These are phyloP conservation scores for Trematocara nigrifrons DNA, from an alignment of 2,113 vertebrate genomes.

Conservation along the genomic window DNA sequence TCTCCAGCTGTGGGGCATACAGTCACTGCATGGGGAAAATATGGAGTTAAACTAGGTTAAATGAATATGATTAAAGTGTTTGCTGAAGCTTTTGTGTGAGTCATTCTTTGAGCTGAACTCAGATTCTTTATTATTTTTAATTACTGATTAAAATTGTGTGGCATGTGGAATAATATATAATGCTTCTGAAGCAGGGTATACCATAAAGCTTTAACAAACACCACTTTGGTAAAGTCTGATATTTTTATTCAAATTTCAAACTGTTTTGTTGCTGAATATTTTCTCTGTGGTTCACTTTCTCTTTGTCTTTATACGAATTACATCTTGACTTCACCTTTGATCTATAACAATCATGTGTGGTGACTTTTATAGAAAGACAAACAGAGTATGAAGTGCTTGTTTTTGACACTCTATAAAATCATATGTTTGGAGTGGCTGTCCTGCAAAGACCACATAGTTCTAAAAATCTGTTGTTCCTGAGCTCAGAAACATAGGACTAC, in stretches of 20 bases:
- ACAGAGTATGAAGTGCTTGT: not conserved
- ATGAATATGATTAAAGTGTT: not conserved
- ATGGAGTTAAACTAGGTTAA: not conserved
- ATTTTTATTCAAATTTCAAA: not conserved
- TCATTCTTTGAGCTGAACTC: rapidly evolving
- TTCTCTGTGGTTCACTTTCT: not conserved
- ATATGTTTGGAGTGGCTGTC: not conserved
- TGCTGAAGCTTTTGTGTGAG: not conserved
- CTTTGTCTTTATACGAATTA: rapidly evolving
- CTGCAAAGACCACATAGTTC: not conserved
- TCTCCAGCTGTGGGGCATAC: not conserved
- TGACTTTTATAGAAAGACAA: not conserved
- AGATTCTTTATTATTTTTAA: not conserved
- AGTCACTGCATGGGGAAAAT: not conserved
- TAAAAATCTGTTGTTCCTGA: not conserved
- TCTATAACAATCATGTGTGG: not conserved
- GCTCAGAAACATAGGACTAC: not conserved
- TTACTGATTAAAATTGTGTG: not conserved
- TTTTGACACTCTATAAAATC: not conserved
- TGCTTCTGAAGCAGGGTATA: not conserved
- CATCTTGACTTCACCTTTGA: not conserved
- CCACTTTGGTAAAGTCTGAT: not conserved
- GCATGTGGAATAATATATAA: not conserved
- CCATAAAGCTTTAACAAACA: not conserved
- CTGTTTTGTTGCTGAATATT: not conserved